Evolutionary conservation across 2,888 invertebrate genomes (phyloP).

Genomic region (Rhaphigaster nebulosa): DNA sequence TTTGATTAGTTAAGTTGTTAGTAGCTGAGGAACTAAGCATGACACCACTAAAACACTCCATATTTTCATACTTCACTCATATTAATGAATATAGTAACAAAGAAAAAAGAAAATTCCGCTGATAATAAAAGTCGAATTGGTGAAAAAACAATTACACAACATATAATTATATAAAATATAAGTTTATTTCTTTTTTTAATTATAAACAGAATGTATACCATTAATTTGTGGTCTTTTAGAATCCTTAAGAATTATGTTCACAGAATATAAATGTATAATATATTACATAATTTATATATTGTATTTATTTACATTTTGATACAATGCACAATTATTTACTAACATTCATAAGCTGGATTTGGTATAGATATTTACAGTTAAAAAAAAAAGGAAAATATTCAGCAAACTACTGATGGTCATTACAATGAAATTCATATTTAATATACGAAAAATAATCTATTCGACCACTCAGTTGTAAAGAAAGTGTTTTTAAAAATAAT

Average conservation of each 20-base stretch:
- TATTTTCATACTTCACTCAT: too few relatives aligned
- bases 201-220: constrained; percentile 57
- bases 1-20: too few relatives aligned
- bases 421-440: constrained; percentile 17
- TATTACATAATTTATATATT: constrained; percentile 47
- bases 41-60: too few relatives aligned
- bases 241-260: constrained; percentile 54
- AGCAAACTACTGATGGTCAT: constrained; percentile 13
- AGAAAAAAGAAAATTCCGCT: too few relatives aligned
- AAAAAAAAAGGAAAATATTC: constrained; percentile 35
- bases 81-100: too few relatives aligned
- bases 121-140: too few relatives aligned
- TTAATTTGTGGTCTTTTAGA: constrained; percentile 56
- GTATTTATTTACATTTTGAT: constrained; percentile 41
- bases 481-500: constrained; percentile 4
- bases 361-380: constrained; percentile 47
- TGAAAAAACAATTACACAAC: not conserved
- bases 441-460: constrained; percentile 34
- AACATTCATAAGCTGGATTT: constrained; percentile 55
- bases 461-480: constrained; percentile 19
- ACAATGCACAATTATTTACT: constrained; percentile 54
- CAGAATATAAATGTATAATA: constrained; percentile 57
- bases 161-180: constrained; percentile 52
- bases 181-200: constrained; percentile 55
- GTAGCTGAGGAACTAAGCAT: too few relatives aligned